Base-by-base conservation (phyloP, 1,140 invertebrate genomes). In the Pogonomyrmex californicus region DNA sequence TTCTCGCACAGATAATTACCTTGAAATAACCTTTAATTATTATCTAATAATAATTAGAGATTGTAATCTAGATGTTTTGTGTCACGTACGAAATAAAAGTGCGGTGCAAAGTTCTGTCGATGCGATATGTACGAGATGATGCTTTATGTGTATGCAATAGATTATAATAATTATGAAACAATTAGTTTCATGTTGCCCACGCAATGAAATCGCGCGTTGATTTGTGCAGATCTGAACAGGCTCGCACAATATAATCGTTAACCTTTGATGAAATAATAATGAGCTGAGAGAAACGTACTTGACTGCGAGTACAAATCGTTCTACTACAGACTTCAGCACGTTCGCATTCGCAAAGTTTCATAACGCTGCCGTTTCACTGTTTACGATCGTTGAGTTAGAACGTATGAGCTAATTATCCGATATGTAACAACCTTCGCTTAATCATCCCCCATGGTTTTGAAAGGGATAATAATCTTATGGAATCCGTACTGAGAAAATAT, bases 191-290 rank as follows among this genome's bases (percentile, higher is more conserved):
- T 83, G 30, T 38, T 68, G 30, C 68, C 54, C n/a, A 75, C 54
- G 44, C 51, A 12, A 62, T 41, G 65, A 83, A 51, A 76, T 78
- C 23, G 41, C 30, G 10, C 54, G 38, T 49, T 38, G 30, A 60
- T 73, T 54, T 41, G 47, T 30, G 41, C 0, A 23, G 49, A 66
- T 14, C 44, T 44, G 47, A 54, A 85, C 60, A 17, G 33, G 63
- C 38, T 41, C 41, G 47, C 60, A 44, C 49, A 30, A 63, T 47
- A 38, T 78, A 85, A 85, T 85, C 58, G 58, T 41, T 85, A 85
- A 85, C 82, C 82, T 85, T 78, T 85, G 75, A 44, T 65, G 82
- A 78, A 65, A 38, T 78, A 65, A 38, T 78, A 85, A 85, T 63
- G 82, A 85, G 82, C 33, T 41, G 47, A 54, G 58, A 78, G 82